These are phyloP conservation scores for Stigmatopora argus DNA, from an alignment of 2,113 vertebrate species.

Conservation along the genomic window DNA sequence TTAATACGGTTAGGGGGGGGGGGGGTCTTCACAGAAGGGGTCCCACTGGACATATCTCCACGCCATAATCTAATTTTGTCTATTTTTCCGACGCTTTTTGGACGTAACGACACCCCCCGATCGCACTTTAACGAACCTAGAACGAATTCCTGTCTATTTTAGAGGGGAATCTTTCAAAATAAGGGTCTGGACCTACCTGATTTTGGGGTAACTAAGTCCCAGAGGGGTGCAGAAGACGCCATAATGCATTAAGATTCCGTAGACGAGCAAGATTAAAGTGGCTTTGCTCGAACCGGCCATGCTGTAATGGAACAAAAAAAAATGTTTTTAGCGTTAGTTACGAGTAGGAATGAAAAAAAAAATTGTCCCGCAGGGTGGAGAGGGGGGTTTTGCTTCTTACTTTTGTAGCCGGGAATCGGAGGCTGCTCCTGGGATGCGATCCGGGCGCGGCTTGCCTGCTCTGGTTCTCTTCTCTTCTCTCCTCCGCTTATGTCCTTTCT, in stretches of 20 bases:
- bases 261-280: constrained; percentile 87
- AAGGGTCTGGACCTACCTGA: constrained; percentile 78
- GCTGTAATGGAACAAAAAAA: constrained; percentile 67
- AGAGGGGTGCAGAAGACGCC: constrained; percentile 89
- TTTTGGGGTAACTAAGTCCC: constrained; percentile 86
- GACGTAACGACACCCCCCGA: neutral
- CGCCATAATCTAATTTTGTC: constrained; percentile 12
- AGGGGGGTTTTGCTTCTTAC: constrained; percentile 52
- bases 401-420: constrained; percentile 66
- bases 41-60: constrained; percentile 53
- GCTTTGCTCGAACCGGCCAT: constrained; percentile 93
- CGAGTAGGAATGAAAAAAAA: neutral
- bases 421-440: constrained; percentile 53
- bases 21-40: constrained; percentile 13
- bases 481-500: constrained; percentile 65
- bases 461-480: constrained; percentile 69
- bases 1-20: constrained; percentile 59
- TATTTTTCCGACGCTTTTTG: neutral
- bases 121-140: neutral
- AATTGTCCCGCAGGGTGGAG: neutral
- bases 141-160: neutral
- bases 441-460: constrained; percentile 60
- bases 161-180: neutral
- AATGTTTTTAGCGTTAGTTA: neutral
- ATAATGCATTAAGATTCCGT: constrained; percentile 94